These are phyloP conservation scores for Todiramphus chloris DNA, from an alignment of 2,113 vertebrate species.

Conservation along the genomic window DNA sequence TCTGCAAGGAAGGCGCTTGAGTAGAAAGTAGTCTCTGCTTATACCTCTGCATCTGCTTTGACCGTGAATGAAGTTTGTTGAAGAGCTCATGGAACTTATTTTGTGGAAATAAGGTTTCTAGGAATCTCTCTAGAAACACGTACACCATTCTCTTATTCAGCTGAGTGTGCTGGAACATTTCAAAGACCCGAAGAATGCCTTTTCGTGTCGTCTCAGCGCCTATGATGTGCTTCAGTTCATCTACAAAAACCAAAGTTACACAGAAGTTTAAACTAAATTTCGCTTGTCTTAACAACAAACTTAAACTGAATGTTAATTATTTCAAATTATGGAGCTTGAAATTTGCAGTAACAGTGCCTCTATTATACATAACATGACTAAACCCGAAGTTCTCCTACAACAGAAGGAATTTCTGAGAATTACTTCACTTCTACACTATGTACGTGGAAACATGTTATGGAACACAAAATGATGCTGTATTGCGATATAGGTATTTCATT, in stretches of 20 bases:
- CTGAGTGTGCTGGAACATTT: slow-evolving; percentile 98
- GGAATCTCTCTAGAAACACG: slow-evolving; percentile 96
- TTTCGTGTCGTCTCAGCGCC: slow-evolving; percentile 92
- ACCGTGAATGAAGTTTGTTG: slow-evolving; percentile 95
- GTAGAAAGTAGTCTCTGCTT: slow-evolving; percentile 88
- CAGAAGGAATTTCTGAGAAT: background rate
- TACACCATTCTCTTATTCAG: slow-evolving; percentile 95
- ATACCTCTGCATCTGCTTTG: slow-evolving; percentile 89
- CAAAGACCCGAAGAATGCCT: slow-evolving; percentile 96
- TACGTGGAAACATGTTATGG: background rate
- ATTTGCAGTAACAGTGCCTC: background rate
- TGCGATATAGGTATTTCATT: background rate
- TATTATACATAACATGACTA: background rate
- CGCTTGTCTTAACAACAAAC: background rate
- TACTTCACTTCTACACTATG: background rate
- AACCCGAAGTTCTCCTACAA: background rate
- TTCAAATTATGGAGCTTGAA: background rate
- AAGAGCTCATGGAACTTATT: slow-evolving; percentile 98
- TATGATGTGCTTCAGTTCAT: slow-evolving; percentile 87
- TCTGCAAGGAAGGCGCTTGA: slow-evolving; percentile 85
- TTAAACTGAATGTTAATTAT: background rate
- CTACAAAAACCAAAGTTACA: slow-evolving; percentile 57
- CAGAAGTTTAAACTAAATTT: background rate
- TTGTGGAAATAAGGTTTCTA: slow-evolving; percentile 97
- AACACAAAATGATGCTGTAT: background rate